A percentile compares a stretch with the other conserved stretches of the same genome.
Evolutionary conservation across 2,797 vertebrate genomes (phyloP).

Genomic region (Alosa sapidissima): DNA sequence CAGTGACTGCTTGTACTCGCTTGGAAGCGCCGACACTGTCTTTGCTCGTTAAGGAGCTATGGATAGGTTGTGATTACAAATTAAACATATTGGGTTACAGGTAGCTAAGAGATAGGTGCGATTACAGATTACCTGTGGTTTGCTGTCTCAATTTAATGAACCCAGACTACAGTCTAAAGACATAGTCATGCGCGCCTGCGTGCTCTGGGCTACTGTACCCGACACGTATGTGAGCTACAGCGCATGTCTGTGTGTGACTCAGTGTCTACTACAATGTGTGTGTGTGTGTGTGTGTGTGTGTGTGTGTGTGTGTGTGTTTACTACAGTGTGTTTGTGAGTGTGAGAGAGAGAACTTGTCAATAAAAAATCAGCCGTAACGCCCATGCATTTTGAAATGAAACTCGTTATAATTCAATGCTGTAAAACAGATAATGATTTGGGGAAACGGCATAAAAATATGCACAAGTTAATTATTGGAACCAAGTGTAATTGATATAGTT

Average conservation of each 20-base stretch:
- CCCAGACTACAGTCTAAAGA: slow-evolving; percentile 16
- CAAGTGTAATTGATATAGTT: slow-evolving; percentile 93
- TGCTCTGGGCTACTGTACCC: slow-evolving; percentile 13
- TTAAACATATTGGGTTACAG: slow-evolving; percentile 18
- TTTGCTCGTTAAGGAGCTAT: neutral
- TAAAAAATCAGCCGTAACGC: neutral
- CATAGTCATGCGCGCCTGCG: slow-evolving; percentile 15
- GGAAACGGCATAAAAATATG: slow-evolving; percentile 50
- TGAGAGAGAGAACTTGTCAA: neutral
- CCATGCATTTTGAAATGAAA: slow-evolving; percentile 30
- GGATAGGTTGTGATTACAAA: slow-evolving; percentile 11
- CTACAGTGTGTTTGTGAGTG: neutral
- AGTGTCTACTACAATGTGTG: slow-evolving; percentile 1
- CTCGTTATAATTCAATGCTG: slow-evolving; percentile 41
- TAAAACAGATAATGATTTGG: slow-evolving; percentile 42
- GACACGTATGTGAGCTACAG: neutral
- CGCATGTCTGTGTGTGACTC: neutral
- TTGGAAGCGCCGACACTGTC: neutral
- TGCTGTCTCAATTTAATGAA: slow-evolving; percentile 21
- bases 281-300: slow-evolving; percentile 17
- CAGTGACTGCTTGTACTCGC: neutral
- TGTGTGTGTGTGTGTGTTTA: neutral
- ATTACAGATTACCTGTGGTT: slow-evolving; percentile 21
- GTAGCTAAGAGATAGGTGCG: slow-evolving; percentile 10
- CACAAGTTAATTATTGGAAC: slow-evolving; percentile 93